Evolutionary conservation across 2,113 vertebrate species (phyloP).

Genomic region (Centropus bengalensis): DNA sequence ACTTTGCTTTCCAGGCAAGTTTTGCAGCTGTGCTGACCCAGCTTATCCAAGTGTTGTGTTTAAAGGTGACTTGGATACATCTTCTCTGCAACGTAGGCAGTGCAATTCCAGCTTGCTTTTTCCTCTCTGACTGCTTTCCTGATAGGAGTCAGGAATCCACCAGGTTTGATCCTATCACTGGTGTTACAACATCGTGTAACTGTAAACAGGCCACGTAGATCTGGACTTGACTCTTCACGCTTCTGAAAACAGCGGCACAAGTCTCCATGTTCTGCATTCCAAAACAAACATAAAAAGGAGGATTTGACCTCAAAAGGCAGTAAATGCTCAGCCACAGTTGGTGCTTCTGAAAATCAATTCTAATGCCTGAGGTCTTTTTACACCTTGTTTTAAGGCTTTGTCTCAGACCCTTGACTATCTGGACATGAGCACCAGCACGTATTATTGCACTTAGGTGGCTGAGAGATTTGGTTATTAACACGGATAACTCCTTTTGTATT

Average conservation of each 20-base stretch:
- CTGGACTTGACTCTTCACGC: neutral
- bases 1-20: neutral
- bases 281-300: neutral
- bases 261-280: neutral
- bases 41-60: neutral
- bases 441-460: neutral
- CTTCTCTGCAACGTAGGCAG: neutral
- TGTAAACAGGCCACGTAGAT: neutral
- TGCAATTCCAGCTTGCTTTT: neutral
- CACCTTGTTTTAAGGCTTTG: neutral
- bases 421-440: neutral
- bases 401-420: neutral
- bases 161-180: neutral
- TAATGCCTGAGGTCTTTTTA: neutral
- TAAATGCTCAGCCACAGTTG: neutral
- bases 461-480: neutral
- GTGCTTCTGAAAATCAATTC: neutral
- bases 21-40: neutral
- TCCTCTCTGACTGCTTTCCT: neutral
- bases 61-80: neutral
- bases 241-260: neutral
- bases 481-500: neutral
- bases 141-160: neutral
- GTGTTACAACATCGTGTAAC: neutral
- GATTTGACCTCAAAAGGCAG: neutral